Conservation (phyloP, 2,888 invertebrate species). For the Tridacna crocea region DNA sequence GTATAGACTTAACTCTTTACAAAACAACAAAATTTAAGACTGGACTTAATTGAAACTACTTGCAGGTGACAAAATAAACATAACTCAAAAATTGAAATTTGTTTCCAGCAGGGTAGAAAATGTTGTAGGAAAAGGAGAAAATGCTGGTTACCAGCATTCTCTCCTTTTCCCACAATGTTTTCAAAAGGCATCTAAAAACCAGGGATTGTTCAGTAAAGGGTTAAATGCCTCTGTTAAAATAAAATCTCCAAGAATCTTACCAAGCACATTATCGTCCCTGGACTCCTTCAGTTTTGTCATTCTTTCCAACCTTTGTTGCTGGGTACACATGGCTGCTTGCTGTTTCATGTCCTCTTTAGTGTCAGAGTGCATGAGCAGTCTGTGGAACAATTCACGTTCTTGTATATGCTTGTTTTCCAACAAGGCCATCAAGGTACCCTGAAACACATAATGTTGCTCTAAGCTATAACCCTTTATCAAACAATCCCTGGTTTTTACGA, state of each 20-base stretch:
- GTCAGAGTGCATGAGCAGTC: slow-evolving; percentile 60
- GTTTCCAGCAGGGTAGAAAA: too few species aligned
- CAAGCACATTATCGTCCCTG: slow-evolving; percentile 41
- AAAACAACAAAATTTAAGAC: not conserved
- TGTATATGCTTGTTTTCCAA: slow-evolving; percentile 72
- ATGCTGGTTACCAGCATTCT: too few species aligned
- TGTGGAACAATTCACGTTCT: slow-evolving; percentile 69
- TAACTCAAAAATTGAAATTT: too few species aligned
- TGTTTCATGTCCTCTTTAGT: slow-evolving; percentile 57
- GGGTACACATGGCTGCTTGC: slow-evolving; percentile 64
- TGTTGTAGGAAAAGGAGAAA: too few species aligned
- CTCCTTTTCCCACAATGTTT: too few species aligned
- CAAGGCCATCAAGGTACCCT: slow-evolving; percentile 67
- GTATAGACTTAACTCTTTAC: too few species aligned
- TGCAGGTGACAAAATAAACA: too few species aligned
- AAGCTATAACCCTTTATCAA: not conserved
- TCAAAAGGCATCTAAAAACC: too few species aligned
- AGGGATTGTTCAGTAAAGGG: too few species aligned
- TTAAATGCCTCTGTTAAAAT: too few species aligned
- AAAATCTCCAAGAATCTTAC: slow-evolving; percentile 8
- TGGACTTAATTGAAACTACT: too few species aligned
- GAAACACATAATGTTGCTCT: not conserved
- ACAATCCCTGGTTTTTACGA: too few species aligned
- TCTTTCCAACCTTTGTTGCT: slow-evolving; percentile 71
- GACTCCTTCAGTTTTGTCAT: slow-evolving; percentile 63